Base-by-base conservation (phyloP, 2,797 vertebrate species). In the Sebastes miniatus region DNA sequence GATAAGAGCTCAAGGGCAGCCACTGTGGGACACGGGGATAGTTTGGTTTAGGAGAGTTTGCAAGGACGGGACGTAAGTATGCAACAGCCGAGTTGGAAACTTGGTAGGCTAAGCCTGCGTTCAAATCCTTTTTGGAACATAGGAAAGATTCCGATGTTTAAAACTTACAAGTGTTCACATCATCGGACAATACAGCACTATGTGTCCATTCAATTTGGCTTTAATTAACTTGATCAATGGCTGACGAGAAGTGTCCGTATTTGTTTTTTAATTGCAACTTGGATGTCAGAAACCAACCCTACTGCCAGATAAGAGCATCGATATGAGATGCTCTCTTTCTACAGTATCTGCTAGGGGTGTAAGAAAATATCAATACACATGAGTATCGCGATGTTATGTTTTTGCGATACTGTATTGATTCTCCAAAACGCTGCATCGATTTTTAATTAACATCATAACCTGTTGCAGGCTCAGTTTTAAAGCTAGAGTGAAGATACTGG, bases 1-100 rank as follows among this genome's bases (percentile, higher is more conserved):
- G 77, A 81, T 70, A 61, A 73, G 70, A 52, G 29, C 67, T 81
- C 65, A 75, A 57, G 77, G 75, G 52, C 67, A 29, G 69, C 27
- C 58, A 50, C 16, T 56, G 68, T 43, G 16, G 36, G 34, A 52
- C 34, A 7, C 13, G 1, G 63, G 56, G 47, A 80, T 25, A 22
- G 24, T 54, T 65, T 58, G 32, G 69, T 69, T 63, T 31, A 2
- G n/a, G n/a, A 31, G 27, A 59, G 13, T 63, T 77, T 22, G 8
- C 52, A 65, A 64, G 50, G 62, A 70, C 6, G 12, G 67, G 18
- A 69, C 29, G 62, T 52, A 56, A 34, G 22, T 80, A 27, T 62
- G 50, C 68, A 25, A 61, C 16, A 50, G 69, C 43, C 8, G 20
- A 61, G 62, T 5, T 2, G 32, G 50, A 47, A 1, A 10, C 39